Conservation (phyloP, 2,888 invertebrate genomes). For the Cartodere bifasciata region DNA sequence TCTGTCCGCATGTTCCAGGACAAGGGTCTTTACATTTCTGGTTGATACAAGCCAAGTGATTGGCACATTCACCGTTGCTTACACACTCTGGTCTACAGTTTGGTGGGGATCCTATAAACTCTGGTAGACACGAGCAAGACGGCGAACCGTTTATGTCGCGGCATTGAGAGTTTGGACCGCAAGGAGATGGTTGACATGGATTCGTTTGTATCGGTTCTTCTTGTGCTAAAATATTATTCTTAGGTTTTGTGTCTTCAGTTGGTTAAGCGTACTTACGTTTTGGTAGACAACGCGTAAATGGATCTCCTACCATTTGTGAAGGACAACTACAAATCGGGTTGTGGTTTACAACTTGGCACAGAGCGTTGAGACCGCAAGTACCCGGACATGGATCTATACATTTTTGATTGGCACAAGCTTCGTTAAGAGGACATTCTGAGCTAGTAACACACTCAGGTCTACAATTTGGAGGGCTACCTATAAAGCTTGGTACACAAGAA, state of each 20-base stretch:
- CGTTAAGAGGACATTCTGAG: constrained; percentile 52
- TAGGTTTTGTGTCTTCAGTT: constrained; percentile 1
- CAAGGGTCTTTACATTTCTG: constrained; percentile 62
- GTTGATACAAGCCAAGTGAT: constrained; percentile 58
- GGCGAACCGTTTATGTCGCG: constrained; percentile 45
- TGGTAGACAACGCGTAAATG: constrained; percentile 44
- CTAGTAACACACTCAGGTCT: constrained; percentile 60
- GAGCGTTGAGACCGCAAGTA: constrained; percentile 57
- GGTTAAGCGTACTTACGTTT: constrained; percentile 29
- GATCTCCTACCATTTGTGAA: constrained; percentile 51
- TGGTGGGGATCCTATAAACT: constrained; percentile 60
- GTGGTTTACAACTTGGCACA: constrained; percentile 61
- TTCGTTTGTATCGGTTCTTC: constrained; percentile 21
- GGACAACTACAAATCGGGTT: constrained; percentile 62
- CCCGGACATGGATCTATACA: constrained; percentile 68
- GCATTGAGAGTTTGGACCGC: constrained; percentile 56
- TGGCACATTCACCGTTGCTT: constrained; percentile 56
- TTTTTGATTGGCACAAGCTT: constrained; percentile 60
- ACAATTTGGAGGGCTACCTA: constrained; percentile 61
- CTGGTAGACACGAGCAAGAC: constrained; percentile 58
- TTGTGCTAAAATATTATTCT: constrained; percentile 10
- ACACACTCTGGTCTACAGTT: constrained; percentile 68
- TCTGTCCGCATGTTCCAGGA: constrained; percentile 42
- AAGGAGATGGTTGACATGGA: constrained; percentile 48
- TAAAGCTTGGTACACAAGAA: constrained; percentile 48